A percentile compares a stretch with the other conserved stretches of the same genome.
phyloP scores from a whole-genome alignment of 2,797 vertebrate genomes.

The Crenuchus spilurus region DNA sequence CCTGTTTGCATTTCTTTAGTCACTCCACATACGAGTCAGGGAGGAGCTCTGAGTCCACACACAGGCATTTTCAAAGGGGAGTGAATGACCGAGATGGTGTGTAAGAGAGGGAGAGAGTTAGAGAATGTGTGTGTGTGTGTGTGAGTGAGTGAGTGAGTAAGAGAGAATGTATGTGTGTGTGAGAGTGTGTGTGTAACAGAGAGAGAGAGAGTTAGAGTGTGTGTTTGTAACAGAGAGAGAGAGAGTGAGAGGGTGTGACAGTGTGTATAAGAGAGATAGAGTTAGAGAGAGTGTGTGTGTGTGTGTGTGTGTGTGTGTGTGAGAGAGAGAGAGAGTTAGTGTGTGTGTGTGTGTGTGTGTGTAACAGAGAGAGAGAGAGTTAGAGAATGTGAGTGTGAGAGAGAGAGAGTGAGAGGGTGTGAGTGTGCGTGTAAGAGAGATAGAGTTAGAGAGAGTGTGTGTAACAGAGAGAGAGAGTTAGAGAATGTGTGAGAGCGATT shows the following conservation, averaged over 20 bases:
- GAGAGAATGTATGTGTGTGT: slow-evolving; percentile 34
- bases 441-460: slow-evolving; percentile 8
- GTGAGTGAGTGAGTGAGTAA: slow-evolving; percentile 18
- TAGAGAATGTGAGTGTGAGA: slow-evolving; percentile 31
- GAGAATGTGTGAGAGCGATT: too few species aligned
- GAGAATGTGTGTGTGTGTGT: slow-evolving; percentile 30
- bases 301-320: slow-evolving; percentile 25
- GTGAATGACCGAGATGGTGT: too few species aligned
- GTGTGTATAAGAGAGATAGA: background rate
- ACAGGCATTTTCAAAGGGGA: slow-evolving; percentile 33
- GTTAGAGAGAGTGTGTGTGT: slow-evolving; percentile 36
- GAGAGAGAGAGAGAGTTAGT: slow-evolving; percentile 22
- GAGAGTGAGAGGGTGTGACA: background rate
- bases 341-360: slow-evolving; percentile 13
- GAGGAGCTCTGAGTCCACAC: slow-evolving; percentile 12
- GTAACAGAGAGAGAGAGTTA: slow-evolving; percentile 15
- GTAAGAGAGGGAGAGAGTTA: background rate
- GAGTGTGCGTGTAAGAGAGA: slow-evolving; percentile 37
- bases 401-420: slow-evolving; percentile 28
- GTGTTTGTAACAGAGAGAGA: too few species aligned
- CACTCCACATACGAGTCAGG: slow-evolving; percentile 39
- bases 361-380: background rate
- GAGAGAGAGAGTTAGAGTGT: slow-evolving; percentile 24
- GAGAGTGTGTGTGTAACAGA: slow-evolving; percentile 1
- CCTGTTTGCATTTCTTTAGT: slow-evolving; percentile 39